Evolutionary conservation across 37 sponge, comb jelly and placozoan species (phyloP).

Genomic region (Aplysina aerophoba): DNA sequence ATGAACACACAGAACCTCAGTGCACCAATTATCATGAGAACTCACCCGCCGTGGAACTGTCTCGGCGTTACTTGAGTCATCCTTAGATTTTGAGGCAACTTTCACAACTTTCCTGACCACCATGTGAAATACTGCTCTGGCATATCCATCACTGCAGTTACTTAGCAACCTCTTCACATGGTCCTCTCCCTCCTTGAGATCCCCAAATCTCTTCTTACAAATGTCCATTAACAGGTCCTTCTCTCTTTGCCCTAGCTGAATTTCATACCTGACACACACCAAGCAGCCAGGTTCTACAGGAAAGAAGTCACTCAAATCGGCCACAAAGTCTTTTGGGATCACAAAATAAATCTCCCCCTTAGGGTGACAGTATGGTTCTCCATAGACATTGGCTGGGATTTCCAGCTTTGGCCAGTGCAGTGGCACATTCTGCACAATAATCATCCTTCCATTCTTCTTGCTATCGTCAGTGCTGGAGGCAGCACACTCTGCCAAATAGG

Average conservation of each 20-base stretch:
- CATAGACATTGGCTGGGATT: constrained; percentile 33
- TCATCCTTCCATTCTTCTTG: neutral
- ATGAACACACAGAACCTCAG: too few relatives aligned
- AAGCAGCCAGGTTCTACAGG: constrained; percentile 26
- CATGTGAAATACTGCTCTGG: constrained; percentile 68
- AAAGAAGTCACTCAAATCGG: constrained; percentile 24
- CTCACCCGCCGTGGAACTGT: too few relatives aligned
- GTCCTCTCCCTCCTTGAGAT: neutral
- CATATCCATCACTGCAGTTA: neutral
- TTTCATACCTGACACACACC: constrained; percentile 54
- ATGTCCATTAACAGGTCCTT: neutral
- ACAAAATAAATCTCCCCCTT: neutral
- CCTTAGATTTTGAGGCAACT: too few relatives aligned
- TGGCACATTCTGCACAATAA: neutral
- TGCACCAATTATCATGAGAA: too few relatives aligned
- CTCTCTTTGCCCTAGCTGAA: neutral
- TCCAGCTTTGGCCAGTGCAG: constrained; percentile 48
- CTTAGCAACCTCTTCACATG: neutral
- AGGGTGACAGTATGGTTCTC: constrained; percentile 26
- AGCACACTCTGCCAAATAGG: constrained; percentile 49
- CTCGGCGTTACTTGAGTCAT: too few relatives aligned
- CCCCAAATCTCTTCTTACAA: neutral
- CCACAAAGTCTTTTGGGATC: constrained; percentile 5
- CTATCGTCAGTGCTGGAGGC: neutral
- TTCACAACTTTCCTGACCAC: constrained; percentile 28